Evolutionary conservation across 2,888 invertebrate species (phyloP), one percentile per base, ranked within the genome.

Genomic region (Drosophila parthenogenetica): DNA sequence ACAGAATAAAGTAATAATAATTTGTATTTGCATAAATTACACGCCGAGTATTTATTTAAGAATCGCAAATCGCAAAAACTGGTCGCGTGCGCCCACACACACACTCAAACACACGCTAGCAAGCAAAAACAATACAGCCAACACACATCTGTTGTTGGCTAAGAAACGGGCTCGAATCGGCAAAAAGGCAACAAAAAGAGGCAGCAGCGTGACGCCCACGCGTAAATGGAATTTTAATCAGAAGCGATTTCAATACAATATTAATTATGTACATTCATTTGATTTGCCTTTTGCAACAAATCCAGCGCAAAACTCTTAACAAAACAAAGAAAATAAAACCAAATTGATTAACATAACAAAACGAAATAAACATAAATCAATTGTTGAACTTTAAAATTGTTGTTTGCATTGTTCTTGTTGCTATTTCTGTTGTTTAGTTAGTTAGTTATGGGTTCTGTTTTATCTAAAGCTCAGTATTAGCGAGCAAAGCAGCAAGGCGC

Each of bases 261-360:
- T 77, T 75, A 77, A 75, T 72, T 72, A 77, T 68, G 43, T 59
- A 55, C 58, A 62, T 76, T 75, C 65, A 57, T 60, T 35, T 8
- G 29, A 8, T 11, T 46, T 57, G 13, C 49, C 19, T 57, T 43
- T 29, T 51, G 55, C 22, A 29, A 29, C 65, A 51, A 61, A 67
- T 71, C 67, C 64, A 46, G 58, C 40, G 45, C 42, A 19, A 63
- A 54, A 51, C 46, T 60, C 48, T 51, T 67, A 63, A 25, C 16
- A 54, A 55, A 60, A 40, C 45, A 10, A 1, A 13, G 17, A 17
- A 43, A 3, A 25, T 8, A 17, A 53, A 53, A 8, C 22, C 7
- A 46, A 60, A 59, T 65, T 19, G 19, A 48, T 69, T 48, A 75
- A 16, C 37, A 69, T 64, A 50, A 63, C 57, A 46, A 69, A 65